phyloP scores from a whole-genome alignment of 2,113 vertebrate genomes.

The Tychaedon coryphoeus region DNA sequence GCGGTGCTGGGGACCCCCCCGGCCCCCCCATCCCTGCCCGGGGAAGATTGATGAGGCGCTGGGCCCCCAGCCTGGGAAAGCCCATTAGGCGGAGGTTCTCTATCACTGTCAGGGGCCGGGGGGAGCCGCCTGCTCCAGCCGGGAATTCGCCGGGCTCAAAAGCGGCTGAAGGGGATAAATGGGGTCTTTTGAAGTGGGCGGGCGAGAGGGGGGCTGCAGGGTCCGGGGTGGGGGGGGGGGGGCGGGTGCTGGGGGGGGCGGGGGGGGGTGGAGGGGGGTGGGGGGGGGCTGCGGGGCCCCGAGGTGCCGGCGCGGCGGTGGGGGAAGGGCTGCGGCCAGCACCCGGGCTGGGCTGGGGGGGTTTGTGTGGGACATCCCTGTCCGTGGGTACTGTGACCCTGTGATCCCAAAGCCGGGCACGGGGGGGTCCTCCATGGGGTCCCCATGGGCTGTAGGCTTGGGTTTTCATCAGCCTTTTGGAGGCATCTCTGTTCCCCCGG shows the following conservation, averaged over 20 bases:
- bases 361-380: background rate
- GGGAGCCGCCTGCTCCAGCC: slow-evolving; percentile 15
- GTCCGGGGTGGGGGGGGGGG: no score
- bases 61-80: no score
- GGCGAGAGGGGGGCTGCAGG: background rate
- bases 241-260: no score
- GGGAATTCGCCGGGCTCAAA: slow-evolving; percentile 48
- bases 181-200: slow-evolving; percentile 40
- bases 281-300: slow-evolving; percentile 26
- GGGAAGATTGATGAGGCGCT: no score
- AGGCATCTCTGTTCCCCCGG: background rate
- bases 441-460: background rate
- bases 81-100: no score
- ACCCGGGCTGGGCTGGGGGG: background rate
- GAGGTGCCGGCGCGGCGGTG: slow-evolving; percentile 25
- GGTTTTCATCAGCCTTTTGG: background rate
- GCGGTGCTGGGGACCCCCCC: no score
- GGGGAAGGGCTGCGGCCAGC: slow-evolving; percentile 5
- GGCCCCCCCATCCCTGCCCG: no score
- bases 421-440: background rate
- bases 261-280: no score
- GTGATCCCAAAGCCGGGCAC: background rate
- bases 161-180: slow-evolving; percentile 71
- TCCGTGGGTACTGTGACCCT: background rate
- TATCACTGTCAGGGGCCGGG: slow-evolving; percentile 68